Evolutionary conservation across 1,140 invertebrate genomes (phyloP), one percentile per base, ranked within the genome.

Genomic region (Drosophila ercepeae): DNA sequence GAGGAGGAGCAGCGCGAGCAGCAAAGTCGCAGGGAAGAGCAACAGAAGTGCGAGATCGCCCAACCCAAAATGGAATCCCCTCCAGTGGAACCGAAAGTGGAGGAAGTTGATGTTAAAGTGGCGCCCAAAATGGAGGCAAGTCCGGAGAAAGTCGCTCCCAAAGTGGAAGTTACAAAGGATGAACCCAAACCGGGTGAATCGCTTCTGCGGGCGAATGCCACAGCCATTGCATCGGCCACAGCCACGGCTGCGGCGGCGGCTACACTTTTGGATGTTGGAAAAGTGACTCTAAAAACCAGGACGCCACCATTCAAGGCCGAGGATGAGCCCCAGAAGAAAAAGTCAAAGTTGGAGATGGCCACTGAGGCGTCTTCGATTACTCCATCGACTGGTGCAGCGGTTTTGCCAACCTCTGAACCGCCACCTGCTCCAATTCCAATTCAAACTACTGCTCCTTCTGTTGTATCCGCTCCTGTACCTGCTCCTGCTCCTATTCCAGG

Each of bases 171-270:
- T 0, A 6, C 25, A 0, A 44, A 74, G 7, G 45, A 57, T 1
- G 82, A 88, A 25, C 82, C 82, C 4, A 88, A 88, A 8, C 82
- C 82, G 0, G 82, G 82, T 8, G 82, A 88, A 18, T 88, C 82
- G 1, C 44, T 88, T 25, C 34, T 88, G 6, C 83, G 83, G 25
- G 46, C 53, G 19, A 60, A 64, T 19, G 21, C 14, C 16, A 32
- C 32, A 8, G 36, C 27, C n/a, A n/a, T 63, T 7, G 19, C 52
- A 19, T 36, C 57, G 9, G 44, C 54, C n/a, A n/a, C n/a, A 8
- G 36, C 27, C n/a, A n/a, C 69, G 6, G 19, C 52, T 23, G 41
- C 57, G 9, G 44, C 54, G 18, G 19, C 68, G 52, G 13, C 59
- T 0, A 48, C 63, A 0, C 27, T 61, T 1, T 53, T 49, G 5